Base-by-base conservation (phyloP, 2,888 invertebrate genomes). In the Carpatolechia fugitivella region DNA sequence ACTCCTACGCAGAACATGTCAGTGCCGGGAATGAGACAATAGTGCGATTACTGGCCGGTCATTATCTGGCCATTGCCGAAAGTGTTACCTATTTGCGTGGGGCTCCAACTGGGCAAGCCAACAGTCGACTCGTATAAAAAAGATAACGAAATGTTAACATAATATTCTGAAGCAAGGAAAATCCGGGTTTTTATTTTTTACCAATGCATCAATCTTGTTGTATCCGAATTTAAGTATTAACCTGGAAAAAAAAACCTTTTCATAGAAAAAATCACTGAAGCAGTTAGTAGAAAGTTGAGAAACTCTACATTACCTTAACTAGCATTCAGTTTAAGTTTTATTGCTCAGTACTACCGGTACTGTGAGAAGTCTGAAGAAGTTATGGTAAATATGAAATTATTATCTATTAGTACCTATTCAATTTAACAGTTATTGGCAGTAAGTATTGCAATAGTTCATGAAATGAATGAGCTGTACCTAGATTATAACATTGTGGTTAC, bases 1-100 rank as follows among this genome's bases (percentile, higher is more conserved):
- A 41, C 68, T 48, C 70, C 65, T 66, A 70, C 66, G 60, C 61
- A 29, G 52, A n/a, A 3, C 38, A n/a, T n/a, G 44, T 7, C 44
- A 44, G 24, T 24, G 24, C 24, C 29, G 13, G 44, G 29, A 44
- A n/a, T 48, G 13, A 7, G 49, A 36, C 49, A 41, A 46, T 49
- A 13, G 35, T 35, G 46, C 14, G 54, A 40, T 52, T 49, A 20
- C 44, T 48, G 41, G 30, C n/a, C 47, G 18, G 40, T 57, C 55
- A 56, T 54, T 58, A 52, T 41, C 49, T 33, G 44, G 13, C 51
- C 44, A 49, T 52, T 59, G 47, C 54, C 36, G 52, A 33, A 52
- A 46, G 16, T 35, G 6, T 24, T 24, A 24, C 24, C 24, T 24
- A 24, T 24, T 24, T 16, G 16, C 16, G 1, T 8, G 40, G 11